These are phyloP conservation scores for Peromyscus maniculatus DNA, from an alignment of 2,113 vertebrate species.

Conservation along the genomic window DNA sequence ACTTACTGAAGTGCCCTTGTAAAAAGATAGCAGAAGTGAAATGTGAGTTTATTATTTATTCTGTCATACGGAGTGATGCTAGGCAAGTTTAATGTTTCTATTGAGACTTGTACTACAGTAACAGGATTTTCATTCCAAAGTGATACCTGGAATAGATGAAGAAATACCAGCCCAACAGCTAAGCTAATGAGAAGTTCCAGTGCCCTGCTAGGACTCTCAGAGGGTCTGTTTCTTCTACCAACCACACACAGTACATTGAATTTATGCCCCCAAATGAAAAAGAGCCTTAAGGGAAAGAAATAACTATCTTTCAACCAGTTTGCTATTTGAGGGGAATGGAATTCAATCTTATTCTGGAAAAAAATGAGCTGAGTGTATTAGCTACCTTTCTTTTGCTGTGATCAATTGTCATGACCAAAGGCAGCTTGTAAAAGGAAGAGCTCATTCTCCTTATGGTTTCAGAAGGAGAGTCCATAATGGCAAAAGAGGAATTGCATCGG, in stretches of 20 bases:
- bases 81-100: slow-evolving; percentile 4
- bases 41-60: not conserved
- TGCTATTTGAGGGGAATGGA: not conserved
- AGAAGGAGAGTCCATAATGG: not conserved
- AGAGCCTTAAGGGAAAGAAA: not conserved
- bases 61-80: not conserved
- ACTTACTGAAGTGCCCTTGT: not conserved
- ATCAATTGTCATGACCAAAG: not conserved
- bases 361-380: not conserved
- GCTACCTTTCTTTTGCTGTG: not conserved
- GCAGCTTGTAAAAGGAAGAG: not conserved
- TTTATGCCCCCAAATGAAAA: not conserved
- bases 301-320: not conserved
- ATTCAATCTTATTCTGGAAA: not conserved
- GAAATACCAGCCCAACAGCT: not conserved
- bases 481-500: not conserved
- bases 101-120: not conserved
- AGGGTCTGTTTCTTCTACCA: slow-evolving; percentile 4
- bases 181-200: not conserved
- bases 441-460: not conserved
- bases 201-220: not conserved
- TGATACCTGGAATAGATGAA: not conserved
- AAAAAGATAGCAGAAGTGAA: not conserved
- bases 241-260: not conserved
- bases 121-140: slow-evolving; percentile 36